Base-by-base conservation (phyloP, 2,888 invertebrate genomes). In the Actias luna region DNA sequence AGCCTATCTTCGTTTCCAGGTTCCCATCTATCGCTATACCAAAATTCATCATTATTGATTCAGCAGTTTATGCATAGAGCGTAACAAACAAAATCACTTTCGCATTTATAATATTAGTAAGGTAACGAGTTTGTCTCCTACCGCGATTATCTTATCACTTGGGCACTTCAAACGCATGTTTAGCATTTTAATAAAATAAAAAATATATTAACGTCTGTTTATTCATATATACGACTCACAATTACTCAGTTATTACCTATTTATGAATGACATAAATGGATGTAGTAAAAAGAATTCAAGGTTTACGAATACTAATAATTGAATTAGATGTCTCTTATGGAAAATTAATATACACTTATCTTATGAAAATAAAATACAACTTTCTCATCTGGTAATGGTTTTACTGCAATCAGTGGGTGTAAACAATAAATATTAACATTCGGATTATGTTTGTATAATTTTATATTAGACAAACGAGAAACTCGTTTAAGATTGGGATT, bases 191-290 rank as follows among this genome's bases (percentile, higher is more conserved):
- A 69, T 67, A 72, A 70, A 72, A 70, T 65, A 68, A 67, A 67
- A 69, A 73, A 64, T 64, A 58, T 66, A 67, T 68, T 64, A 64
- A 64, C 72, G 72, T 73, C 75, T 74, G 69, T 73, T 74, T 71
- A 70, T 68, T 71, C 69, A 69, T 74, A 65, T 65, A 67, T 70
- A 66, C 64, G 59, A 70, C 68, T 65, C 68, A 61, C 63, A 64
- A 66, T 65, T 36, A 67, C 58, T 63, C 62, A 60, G 66, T 69
- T 71, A 65, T 65, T 67, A 59, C 57, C 66, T 71, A 72, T 69
- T 73, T 70, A 70, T 66, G 65, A 62, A 65, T 66, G 63, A 68
- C 66, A 50, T 65, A 64, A 71, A 66, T 65, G 64, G 52, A 8
- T n/a, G 55, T 55, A 42, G 42, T 42, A 62, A 62, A 58, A 62